These are phyloP conservation scores for Phalacrocorax brasilianus DNA, from an alignment of 2,113 vertebrate genomes.

Conservation along the genomic window DNA sequence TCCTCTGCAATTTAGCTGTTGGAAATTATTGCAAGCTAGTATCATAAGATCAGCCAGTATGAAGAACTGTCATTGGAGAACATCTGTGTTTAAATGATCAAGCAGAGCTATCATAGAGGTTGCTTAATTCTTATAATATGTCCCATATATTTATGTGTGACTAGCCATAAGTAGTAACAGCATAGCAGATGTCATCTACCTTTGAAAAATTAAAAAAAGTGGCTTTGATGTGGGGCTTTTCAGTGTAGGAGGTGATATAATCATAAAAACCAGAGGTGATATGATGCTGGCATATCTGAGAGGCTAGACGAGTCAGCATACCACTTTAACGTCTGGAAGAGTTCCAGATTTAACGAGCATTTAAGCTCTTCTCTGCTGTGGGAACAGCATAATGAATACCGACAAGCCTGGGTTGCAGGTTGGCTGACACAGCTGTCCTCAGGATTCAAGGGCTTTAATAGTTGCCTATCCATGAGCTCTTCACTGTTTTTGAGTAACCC, in stretches of 20 bases:
- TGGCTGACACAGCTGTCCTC: slow-evolving; percentile 13
- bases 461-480: neutral
- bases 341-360: slow-evolving; percentile 6
- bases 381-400: slow-evolving; percentile 2
- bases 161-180: neutral
- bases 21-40: neutral
- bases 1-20: slow-evolving; percentile 41
- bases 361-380: slow-evolving; percentile 37
- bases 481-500: neutral
- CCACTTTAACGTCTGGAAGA: slow-evolving; percentile 7
- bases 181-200: neutral
- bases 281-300: neutral
- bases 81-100: slow-evolving; percentile 41
- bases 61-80: neutral
- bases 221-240: neutral
- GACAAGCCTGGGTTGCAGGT: slow-evolving; percentile 26
- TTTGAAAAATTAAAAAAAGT: neutral
- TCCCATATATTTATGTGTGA: neutral
- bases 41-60: neutral
- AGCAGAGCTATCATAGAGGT: neutral
- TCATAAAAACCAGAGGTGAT: neutral
- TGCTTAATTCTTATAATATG: neutral
- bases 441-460: neutral
- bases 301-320: neutral
- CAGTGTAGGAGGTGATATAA: neutral